Evolutionary conservation across 1,140 invertebrate genomes (phyloP), one percentile per base, ranked within the genome.

Genomic region (Tribolium madens): DNA sequence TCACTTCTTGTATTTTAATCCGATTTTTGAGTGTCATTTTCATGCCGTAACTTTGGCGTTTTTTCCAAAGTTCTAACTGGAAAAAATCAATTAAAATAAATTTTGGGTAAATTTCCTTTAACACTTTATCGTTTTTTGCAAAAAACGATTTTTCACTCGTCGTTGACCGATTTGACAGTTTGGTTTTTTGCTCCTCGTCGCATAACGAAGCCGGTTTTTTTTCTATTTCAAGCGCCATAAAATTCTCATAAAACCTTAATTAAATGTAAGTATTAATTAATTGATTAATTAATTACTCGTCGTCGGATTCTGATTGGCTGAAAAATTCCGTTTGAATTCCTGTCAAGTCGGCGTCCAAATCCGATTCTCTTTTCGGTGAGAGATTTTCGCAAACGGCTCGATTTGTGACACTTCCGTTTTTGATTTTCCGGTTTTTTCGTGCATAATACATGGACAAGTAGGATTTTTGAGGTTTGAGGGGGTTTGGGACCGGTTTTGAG

Each of bases 1-100:
- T 79, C 47, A 76, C 78, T 71, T 84, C 83, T 50, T 80, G 68
- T 15, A 84, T 80, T 73, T 80, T 79, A 5, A 83, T 81, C 36
- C 79, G 42, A 64, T 84, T 84, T 42, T 78, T 76, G 53, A 82
- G 75, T 73, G 82, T 84, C 17, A 81, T 82, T 53, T 78, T 81
- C 64, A 81, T 81, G 13, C 84, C 84, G 72, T 84, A 84, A 64
- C 76, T 60, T 77, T 82, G 80, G 31, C 81, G 46, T 46, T 76
- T 79, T 69, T 80, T 78, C 69, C 81, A 69, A 15, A 75, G 53
- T 42, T 83, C 79, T 21, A 84, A 21, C 82, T 83, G 26, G 26
- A 81, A 79, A 60, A 57, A 50, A 64, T 0, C 4, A 3, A 14
- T 50, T 5, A 13, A 5, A 47, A 47, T 47, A 47, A 47, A 47